Conservation (phyloP, 1,140 invertebrate species). For the Geopemphigus sp. region DNA sequence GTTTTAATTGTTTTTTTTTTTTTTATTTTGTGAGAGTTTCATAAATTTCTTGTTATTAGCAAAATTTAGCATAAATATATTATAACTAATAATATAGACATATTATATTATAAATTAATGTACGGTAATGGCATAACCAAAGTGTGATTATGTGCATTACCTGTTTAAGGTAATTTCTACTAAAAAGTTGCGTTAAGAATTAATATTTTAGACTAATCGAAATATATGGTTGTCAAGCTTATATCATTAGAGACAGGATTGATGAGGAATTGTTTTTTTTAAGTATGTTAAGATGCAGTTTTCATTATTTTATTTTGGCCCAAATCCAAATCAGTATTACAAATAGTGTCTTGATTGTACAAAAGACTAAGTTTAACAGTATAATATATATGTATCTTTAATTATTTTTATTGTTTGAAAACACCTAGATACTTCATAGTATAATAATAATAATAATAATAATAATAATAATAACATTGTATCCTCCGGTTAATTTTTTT, state of each 20-base stretch:
- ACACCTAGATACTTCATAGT: conserved; percentile 5
- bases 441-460: not conserved
- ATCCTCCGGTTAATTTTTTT: conserved; percentile 30
- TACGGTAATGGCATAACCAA: not conserved
- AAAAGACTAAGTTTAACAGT: conserved; percentile 20
- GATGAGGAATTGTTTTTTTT: conserved; percentile 41
- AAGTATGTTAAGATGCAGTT: conserved; percentile 37
- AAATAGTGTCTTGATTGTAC: conserved; percentile 8
- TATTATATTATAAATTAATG: conserved; percentile 40
- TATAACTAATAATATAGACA: conserved; percentile 40
- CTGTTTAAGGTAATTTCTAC: conserved; percentile 35
- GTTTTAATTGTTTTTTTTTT: conserved; percentile 35
- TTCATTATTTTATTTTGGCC: conserved; percentile 45
- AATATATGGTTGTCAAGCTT: conserved; percentile 48
- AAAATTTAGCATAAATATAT: conserved; percentile 47
- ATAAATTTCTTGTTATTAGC: conserved; percentile 47
- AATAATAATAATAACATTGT: not conserved
- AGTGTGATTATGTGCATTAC: not conserved
- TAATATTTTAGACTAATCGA: conserved; percentile 43
- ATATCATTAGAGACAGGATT: conserved; percentile 42
- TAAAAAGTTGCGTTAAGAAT: conserved; percentile 44
- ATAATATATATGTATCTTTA: conserved; percentile 16
- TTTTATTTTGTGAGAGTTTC: conserved; percentile 39
- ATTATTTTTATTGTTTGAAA: conserved; percentile 32
- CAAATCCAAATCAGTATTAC: conserved; percentile 41